Conservation (phyloP, 2,888 invertebrate genomes). For the Brachyptera risi region DNA sequence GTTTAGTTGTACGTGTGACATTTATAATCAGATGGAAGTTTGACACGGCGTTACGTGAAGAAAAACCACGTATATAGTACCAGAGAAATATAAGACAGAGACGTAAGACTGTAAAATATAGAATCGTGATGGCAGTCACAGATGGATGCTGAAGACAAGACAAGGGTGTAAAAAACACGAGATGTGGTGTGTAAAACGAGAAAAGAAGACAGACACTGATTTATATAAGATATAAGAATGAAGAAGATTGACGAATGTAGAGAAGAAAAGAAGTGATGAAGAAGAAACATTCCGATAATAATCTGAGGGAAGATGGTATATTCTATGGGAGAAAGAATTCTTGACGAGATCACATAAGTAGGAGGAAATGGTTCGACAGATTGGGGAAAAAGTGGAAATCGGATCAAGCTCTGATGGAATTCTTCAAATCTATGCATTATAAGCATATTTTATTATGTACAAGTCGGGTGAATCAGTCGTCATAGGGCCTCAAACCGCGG, state of each 20-base stretch:
- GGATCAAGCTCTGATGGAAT: too few species aligned
- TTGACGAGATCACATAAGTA: not conserved
- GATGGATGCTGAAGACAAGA: slow-evolving; percentile 17
- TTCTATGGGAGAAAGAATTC: not conserved
- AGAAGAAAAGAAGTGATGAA: slow-evolving; percentile 8
- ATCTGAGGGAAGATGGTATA: slow-evolving; percentile 9
- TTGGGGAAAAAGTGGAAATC: not conserved
- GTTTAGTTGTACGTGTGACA: too few species aligned
- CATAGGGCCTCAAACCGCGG: too few species aligned
- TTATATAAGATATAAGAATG: slow-evolving; percentile 5
- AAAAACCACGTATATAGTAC: too few species aligned
- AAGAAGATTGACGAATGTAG: slow-evolving; percentile 20
- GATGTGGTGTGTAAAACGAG: not conserved
- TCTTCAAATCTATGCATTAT: too few species aligned
- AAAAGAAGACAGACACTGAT: slow-evolving; percentile 16
- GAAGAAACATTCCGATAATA: not conserved
- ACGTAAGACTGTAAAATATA: too few species aligned
- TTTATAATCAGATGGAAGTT: too few species aligned
- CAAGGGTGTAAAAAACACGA: not conserved
- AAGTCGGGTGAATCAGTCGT: too few species aligned
- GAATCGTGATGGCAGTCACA: too few species aligned
- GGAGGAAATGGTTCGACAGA: not conserved
- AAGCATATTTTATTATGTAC: too few species aligned
- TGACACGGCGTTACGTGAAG: too few species aligned
- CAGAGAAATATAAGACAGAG: too few species aligned